phyloP scores from a whole-genome alignment of 2,888 invertebrate genomes.

The Exocentrus adspersus region DNA sequence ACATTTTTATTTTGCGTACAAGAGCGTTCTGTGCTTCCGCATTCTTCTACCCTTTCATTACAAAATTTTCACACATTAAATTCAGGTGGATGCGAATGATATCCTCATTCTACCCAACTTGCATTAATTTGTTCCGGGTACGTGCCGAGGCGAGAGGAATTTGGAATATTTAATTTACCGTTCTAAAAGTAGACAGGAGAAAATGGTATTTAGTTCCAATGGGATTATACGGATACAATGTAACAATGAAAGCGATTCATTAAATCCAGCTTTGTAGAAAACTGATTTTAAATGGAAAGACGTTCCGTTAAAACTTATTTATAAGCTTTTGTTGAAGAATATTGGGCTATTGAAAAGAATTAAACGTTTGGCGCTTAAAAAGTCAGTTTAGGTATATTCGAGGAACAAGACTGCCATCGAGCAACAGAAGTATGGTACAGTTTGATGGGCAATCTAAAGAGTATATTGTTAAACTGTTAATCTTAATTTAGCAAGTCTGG shows the following conservation, averaged over 20 bases:
- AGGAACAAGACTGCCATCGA: no score
- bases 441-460: no score
- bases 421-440: no score
- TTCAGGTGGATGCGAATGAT: neutral
- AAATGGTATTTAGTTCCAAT: neutral
- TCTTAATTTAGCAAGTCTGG: no score
- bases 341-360: no score
- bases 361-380: no score
- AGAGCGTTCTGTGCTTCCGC: neutral
- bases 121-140: neutral
- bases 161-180: conserved; percentile 1
- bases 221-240: neutral
- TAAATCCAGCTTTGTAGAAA: neutral
- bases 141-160: neutral
- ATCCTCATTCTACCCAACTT: neutral
- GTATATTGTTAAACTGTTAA: no score
- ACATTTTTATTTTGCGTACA: neutral
- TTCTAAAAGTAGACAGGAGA: neutral
- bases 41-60: neutral
- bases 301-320: neutral
- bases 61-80: neutral
- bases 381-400: no score
- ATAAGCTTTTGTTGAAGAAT: no score
- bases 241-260: neutral
- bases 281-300: neutral